phyloP scores from a whole-genome alignment of 2,888 invertebrate genomes.

The Drosophila ustulata region DNA sequence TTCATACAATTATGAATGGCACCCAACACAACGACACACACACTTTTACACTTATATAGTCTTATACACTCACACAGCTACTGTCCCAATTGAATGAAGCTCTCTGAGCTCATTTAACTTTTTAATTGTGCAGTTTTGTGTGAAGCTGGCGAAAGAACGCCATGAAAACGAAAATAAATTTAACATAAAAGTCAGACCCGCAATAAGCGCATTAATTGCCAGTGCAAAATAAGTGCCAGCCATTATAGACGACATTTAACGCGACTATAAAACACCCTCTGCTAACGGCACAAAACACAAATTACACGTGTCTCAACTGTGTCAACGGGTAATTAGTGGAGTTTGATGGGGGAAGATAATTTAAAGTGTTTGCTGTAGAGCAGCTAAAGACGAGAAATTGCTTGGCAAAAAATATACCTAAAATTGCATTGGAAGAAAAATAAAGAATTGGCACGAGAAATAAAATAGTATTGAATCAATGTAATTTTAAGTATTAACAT shows the following conservation, averaged over 20 bases:
- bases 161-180: slow-evolving; percentile 58
- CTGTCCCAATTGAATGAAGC: slow-evolving; percentile 49
- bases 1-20: slow-evolving; percentile 49
- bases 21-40: slow-evolving; percentile 11
- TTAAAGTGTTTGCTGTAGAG: not conserved
- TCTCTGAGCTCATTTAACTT: slow-evolving; percentile 74
- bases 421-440: too few species aligned
- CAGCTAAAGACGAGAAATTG: not conserved
- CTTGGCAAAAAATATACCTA: not conserved
- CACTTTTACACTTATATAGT: not conserved
- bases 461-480: too few species aligned
- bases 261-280: slow-evolving; percentile 32
- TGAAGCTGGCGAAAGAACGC: slow-evolving; percentile 49
- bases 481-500: too few species aligned
- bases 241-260: not conserved
- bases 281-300: not conserved
- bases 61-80: slow-evolving; percentile 16
- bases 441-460: too few species aligned
- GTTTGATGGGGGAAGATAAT: not conserved
- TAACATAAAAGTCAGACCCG: slow-evolving; percentile 62
- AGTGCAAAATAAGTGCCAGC: slow-evolving; percentile 29
- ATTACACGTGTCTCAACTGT: not conserved
- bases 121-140: slow-evolving; percentile 76
- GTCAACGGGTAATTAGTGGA: not conserved
- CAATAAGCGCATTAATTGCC: slow-evolving; percentile 74